These are phyloP conservation scores for Salvelinus fontinalis DNA, from an alignment of 2,113 vertebrate species.

Conservation along the genomic window DNA sequence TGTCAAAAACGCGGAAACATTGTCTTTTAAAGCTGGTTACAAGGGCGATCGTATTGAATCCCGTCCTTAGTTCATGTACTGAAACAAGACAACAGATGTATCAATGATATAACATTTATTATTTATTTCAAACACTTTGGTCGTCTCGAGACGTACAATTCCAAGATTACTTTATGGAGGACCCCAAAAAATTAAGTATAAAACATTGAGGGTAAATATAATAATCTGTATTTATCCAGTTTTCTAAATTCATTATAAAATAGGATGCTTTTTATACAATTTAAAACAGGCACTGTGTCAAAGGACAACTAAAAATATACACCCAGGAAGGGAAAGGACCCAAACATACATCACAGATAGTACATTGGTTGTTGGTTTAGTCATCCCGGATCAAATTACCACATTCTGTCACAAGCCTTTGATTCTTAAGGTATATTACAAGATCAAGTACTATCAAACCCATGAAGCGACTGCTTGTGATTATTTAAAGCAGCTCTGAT, in stretches of 20 bases:
- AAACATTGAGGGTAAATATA: not conserved
- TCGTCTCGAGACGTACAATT: not conserved
- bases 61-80: not conserved
- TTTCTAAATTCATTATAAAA: slow-evolving; percentile 22
- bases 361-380: not conserved
- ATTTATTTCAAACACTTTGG: slow-evolving; percentile 17
- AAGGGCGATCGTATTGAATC: too few relatives aligned
- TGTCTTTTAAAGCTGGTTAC: too few relatives aligned
- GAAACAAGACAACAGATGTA: not conserved
- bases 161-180: not conserved
- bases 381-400: not conserved
- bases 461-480: not conserved
- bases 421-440: not conserved
- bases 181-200: not conserved
- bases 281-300: slow-evolving; percentile 19
- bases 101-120: slow-evolving; percentile 25
- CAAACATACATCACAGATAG: not conserved
- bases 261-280: slow-evolving; percentile 17
- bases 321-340: not conserved
- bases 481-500: not conserved
- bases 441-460: not conserved
- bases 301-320: not conserved
- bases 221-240: not conserved
- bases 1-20: too few relatives aligned
- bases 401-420: not conserved